These are phyloP conservation scores for Rhagonycha lutea DNA, from an alignment of 2,888 invertebrate genomes.

Conservation along the genomic window DNA sequence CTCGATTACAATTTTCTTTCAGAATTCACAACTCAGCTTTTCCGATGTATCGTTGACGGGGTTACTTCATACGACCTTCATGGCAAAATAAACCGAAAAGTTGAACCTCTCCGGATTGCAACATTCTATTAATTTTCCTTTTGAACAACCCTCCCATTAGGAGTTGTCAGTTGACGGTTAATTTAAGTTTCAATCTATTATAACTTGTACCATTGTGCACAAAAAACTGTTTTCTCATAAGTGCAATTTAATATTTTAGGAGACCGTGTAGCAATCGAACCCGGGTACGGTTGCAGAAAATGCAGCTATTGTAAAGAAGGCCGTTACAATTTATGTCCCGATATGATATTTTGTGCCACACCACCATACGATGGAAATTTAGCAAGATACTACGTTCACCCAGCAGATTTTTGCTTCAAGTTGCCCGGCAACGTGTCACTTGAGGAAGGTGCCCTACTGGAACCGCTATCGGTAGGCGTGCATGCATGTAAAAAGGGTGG, in stretches of 20 bases:
- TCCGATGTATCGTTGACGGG: too few species aligned
- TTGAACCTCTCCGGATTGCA: too few species aligned
- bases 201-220: not conserved
- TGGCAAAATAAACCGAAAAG: not conserved
- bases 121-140: too few species aligned
- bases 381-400: slow-evolving; percentile 83
- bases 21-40: too few species aligned
- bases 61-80: not conserved
- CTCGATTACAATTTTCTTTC: too few species aligned
- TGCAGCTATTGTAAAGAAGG: slow-evolving; percentile 88
- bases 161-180: too few species aligned
- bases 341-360: slow-evolving; percentile 90
- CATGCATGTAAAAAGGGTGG: slow-evolving; percentile 89
- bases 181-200: too few species aligned
- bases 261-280: slow-evolving; percentile 93
- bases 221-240: not conserved
- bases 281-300: slow-evolving; percentile 84
- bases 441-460: slow-evolving; percentile 93
- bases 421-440: slow-evolving; percentile 86
- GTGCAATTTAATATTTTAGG: slow-evolving; percentile 55
- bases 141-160: too few species aligned
- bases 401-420: slow-evolving; percentile 88
- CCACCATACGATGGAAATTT: slow-evolving; percentile 92
- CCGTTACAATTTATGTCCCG: slow-evolving; percentile 87
- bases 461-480: slow-evolving; percentile 91